Percentiles rank a stretch among this genome's conserved stretches.
Conservation (phyloP, 2,888 invertebrate species). For the Atethmia centrago region DNA sequence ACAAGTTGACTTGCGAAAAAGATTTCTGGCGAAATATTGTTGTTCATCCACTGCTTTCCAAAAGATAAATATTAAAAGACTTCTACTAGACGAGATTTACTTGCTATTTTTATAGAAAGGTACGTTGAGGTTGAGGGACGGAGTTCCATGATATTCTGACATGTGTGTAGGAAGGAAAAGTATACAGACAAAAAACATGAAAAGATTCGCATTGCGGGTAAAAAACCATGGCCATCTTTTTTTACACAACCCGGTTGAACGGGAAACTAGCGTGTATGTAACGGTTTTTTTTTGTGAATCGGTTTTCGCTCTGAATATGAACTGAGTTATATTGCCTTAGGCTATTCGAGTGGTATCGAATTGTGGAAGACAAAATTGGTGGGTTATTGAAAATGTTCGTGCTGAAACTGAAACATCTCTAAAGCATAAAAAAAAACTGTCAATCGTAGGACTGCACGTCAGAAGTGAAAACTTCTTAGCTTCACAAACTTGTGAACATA, state of each 20-base stretch:
- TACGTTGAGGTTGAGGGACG: not conserved
- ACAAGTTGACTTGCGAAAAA: not conserved
- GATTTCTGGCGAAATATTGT: not conserved
- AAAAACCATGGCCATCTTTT: constrained; percentile 42
- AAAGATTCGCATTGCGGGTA: constrained; percentile 55
- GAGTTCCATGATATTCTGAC: not conserved
- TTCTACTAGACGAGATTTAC: no score
- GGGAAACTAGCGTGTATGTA: constrained; percentile 26
- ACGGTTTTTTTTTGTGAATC: constrained; percentile 19
- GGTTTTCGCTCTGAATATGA: constrained; percentile 21
- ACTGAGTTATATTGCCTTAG: not conserved
- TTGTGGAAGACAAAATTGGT: not conserved
- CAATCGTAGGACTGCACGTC: no score
- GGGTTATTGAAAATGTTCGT: not conserved
- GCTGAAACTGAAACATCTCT: not conserved
- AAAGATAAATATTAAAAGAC: not conserved
- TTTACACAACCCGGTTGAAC: constrained; percentile 33
- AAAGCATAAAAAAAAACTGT: no score
- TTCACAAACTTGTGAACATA: no score
- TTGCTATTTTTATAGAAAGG: not conserved
- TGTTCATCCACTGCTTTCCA: not conserved
- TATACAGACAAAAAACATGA: constrained; percentile 23
- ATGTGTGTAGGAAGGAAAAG: not conserved
- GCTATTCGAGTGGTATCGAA: constrained; percentile 11
- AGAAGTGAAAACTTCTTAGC: no score